Conservation (phyloP, 2,797 vertebrate species). For the Microtus agrestis region DNA sequence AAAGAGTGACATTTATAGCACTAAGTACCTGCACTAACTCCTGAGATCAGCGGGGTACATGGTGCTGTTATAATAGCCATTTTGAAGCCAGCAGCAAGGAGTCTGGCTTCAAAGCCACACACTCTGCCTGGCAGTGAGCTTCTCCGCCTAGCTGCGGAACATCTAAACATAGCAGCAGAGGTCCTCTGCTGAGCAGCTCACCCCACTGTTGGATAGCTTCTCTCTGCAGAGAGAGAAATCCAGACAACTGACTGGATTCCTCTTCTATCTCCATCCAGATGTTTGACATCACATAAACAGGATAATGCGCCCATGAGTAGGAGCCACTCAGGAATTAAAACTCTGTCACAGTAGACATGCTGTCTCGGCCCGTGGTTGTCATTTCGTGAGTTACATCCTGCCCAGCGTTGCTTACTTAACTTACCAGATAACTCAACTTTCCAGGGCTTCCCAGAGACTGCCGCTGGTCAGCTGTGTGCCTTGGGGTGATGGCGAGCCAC, state of each 20-base stretch:
- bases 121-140: too few relatives aligned
- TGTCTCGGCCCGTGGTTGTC: background rate
- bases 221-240: constrained; percentile 43
- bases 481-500: constrained; percentile 68
- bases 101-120: background rate
- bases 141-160: background rate
- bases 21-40: background rate
- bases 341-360: constrained; percentile 16
- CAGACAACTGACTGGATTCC: constrained; percentile 10
- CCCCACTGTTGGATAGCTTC: background rate
- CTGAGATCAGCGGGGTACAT: background rate
- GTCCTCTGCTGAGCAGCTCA: background rate
- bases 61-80: background rate
- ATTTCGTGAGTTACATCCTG: constrained; percentile 11
- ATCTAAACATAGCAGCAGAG: background rate
- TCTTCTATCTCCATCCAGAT: constrained; percentile 60
- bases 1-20: background rate
- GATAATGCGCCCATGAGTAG: background rate
- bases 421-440: background rate
- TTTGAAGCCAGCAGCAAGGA: background rate
- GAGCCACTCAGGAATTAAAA: background rate
- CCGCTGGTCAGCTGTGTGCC: background rate
- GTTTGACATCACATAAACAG: constrained; percentile 58
- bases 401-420: background rate
- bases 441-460: constrained; percentile 41